phyloP scores from a whole-genome alignment of 2,888 invertebrate genomes.

The Zele albiditarsus region DNA sequence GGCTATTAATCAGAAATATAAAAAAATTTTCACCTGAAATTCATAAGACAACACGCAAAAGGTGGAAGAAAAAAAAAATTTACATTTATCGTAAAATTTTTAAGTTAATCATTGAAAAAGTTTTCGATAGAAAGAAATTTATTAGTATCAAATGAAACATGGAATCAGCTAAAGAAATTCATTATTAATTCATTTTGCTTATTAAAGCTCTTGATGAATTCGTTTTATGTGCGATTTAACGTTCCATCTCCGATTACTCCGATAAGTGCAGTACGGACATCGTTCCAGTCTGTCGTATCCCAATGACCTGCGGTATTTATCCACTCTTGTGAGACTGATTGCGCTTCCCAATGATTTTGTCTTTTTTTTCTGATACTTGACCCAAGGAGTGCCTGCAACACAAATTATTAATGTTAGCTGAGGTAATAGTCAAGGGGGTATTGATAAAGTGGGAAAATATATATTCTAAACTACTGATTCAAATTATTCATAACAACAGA shows the following conservation, averaged over 20 bases:
- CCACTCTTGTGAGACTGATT: neutral
- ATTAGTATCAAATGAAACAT: neutral
- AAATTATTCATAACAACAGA: neutral
- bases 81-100: neutral
- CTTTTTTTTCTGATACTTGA: neutral
- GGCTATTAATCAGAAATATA: neutral
- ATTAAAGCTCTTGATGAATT: slow-evolving; percentile 51
- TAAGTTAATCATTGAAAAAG: neutral
- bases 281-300: slow-evolving; percentile 55
- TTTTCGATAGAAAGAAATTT: neutral
- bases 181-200: slow-evolving; percentile 12
- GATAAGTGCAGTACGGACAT: slow-evolving; percentile 66
- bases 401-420: neutral
- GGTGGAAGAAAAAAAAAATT: slow-evolving; percentile 15
- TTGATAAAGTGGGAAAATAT: neutral
- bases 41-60: neutral
- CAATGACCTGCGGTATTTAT: neutral
- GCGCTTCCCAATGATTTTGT: neutral
- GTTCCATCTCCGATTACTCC: slow-evolving; percentile 60
- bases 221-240: slow-evolving; percentile 60
- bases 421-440: neutral
- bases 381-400: slow-evolving; percentile 5
- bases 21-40: slow-evolving; percentile 32
- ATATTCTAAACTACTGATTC: neutral
- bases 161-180: neutral